Evolutionary conservation across 2,797 vertebrate genomes (phyloP).

Genomic region (Phrynocephalus forsythii): DNA sequence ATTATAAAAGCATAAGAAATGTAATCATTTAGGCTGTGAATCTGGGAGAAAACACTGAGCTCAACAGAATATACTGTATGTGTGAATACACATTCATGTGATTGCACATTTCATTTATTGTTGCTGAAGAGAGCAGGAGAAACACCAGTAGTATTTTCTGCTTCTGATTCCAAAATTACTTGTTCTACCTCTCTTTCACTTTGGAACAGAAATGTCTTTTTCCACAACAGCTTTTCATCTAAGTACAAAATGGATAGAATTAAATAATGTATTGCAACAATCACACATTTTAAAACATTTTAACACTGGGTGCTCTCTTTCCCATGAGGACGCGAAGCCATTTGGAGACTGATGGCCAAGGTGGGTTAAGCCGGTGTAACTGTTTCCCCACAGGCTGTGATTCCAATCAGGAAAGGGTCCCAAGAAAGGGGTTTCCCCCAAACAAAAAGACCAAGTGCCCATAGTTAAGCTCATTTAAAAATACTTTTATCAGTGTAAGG

Average conservation of each 20-base stretch:
- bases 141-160: neutral
- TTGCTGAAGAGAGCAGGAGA: too few species aligned
- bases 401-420: too few species aligned
- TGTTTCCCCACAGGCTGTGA: neutral
- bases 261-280: neutral
- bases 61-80: too few species aligned
- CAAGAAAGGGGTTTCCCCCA: too few species aligned
- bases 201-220: neutral
- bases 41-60: too few species aligned
- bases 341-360: too few species aligned
- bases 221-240: neutral
- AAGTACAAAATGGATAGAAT: neutral
- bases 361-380: neutral
- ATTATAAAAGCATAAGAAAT: too few species aligned
- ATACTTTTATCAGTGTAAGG: neutral
- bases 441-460: neutral
- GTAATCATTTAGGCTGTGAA: too few species aligned
- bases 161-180: neutral
- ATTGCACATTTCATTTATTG: too few species aligned
- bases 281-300: neutral
- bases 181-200: neutral
- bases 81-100: too few species aligned
- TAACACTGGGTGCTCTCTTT: neutral
- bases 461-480: neutral
- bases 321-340: neutral